These are phyloP conservation scores for Diorhabda sublineata DNA, from an alignment of 1,140 invertebrate species.

Conservation along the genomic window DNA sequence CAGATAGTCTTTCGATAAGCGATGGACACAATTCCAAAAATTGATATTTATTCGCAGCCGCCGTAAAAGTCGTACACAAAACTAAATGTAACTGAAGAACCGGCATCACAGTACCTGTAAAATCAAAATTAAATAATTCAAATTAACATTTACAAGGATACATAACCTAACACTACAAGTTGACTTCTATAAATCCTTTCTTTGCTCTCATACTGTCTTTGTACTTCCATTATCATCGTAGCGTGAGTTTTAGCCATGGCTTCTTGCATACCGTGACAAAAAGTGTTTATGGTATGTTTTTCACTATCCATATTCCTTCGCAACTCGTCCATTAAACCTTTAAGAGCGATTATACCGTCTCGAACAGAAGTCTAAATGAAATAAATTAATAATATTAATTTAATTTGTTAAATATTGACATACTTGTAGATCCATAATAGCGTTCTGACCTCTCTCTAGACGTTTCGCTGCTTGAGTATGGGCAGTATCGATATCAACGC, in stretches of 20 bases:
- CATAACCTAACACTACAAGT: conserved; percentile 50
- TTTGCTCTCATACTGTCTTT: conserved; percentile 64
- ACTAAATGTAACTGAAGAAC: conserved; percentile 64
- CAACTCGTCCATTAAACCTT: conserved; percentile 62
- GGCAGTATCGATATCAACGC: conserved; percentile 69
- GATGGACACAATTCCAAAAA: conserved; percentile 66
- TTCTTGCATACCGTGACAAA: conserved; percentile 64
- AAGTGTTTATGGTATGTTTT: conserved; percentile 61
- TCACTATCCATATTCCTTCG: conserved; percentile 62
- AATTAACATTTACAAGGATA: background rate
- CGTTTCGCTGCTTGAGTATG: conserved; percentile 64
- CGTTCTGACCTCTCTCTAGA: conserved; percentile 55
- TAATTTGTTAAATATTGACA: background rate
- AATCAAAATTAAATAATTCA: background rate
- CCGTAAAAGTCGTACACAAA: conserved; percentile 64
- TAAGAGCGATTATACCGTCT: conserved; percentile 61
- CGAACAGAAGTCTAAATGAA: conserved; percentile 54
- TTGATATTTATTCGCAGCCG: conserved; percentile 66
- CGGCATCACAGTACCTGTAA: conserved; percentile 57
- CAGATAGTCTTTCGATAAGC: conserved; percentile 60
- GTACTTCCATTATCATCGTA: conserved; percentile 59
- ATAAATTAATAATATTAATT: background rate
- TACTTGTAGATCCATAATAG: conserved; percentile 45
- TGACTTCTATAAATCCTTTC: conserved; percentile 61
- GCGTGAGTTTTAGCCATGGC: conserved; percentile 63